Percentiles rank a stretch among this genome's conserved stretches.
Evolutionary conservation across 1,140 invertebrate genomes (phyloP).

Genomic region (Papilio dardanus): DNA sequence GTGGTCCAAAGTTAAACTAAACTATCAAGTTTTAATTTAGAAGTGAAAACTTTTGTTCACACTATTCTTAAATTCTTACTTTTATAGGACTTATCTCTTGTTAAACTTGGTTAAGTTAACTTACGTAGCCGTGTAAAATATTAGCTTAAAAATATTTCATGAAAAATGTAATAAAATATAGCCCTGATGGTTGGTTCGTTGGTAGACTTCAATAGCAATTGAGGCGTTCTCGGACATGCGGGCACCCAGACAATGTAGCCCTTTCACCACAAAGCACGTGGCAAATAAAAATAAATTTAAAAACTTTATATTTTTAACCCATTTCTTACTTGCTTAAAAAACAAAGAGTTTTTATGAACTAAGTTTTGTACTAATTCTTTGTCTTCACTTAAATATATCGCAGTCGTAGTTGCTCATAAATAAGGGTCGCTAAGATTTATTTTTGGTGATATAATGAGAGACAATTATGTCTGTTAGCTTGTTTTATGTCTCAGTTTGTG

Average conservation of each 20-base stretch:
- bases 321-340: slow-evolving; percentile 24
- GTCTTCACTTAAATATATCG: slow-evolving; percentile 33
- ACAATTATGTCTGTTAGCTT: slow-evolving; percentile 5
- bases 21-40: background rate
- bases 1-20: slow-evolving; percentile 4
- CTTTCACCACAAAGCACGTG: slow-evolving; percentile 33
- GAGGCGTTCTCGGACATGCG: slow-evolving; percentile 31
- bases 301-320: slow-evolving; percentile 2
- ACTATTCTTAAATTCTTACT: background rate
- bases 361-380: slow-evolving; percentile 16
- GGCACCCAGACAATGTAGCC: slow-evolving; percentile 27
- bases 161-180: background rate
- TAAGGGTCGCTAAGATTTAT: slow-evolving; percentile 26
- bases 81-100: background rate
- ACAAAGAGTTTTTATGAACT: background rate
- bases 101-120: too few relatives aligned
- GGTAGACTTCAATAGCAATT: slow-evolving; percentile 4
- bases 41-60: background rate
- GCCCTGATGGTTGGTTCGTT: background rate
- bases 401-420: slow-evolving; percentile 11
- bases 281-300: slow-evolving; percentile 14
- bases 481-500: slow-evolving; percentile 9
- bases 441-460: slow-evolving; percentile 27
- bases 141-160: too few relatives aligned
- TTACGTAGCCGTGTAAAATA: too few relatives aligned